Percentiles rank a stretch among this genome's conserved stretches.
Conservation (phyloP, 1,140 invertebrate genomes). For the Drosophila insularis region DNA sequence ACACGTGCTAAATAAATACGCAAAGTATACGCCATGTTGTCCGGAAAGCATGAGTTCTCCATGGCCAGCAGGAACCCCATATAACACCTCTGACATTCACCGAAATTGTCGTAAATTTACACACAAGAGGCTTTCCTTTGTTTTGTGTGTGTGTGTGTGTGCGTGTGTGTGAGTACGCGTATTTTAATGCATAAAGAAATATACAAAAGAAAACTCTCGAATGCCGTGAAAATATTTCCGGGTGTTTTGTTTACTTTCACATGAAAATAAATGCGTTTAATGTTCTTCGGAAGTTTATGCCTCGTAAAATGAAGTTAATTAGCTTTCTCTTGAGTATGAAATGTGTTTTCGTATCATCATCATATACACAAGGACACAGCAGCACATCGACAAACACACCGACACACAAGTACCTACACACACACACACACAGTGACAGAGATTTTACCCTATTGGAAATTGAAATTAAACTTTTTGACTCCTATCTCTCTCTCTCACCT, state of each 20-base stretch:
- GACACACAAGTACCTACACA: not conserved
- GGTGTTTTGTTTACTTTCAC: slow-evolving; percentile 61
- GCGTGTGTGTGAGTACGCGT: slow-evolving; percentile 19
- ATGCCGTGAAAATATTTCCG: slow-evolving; percentile 54
- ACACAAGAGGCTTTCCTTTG: slow-evolving; percentile 13
- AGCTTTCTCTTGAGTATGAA: slow-evolving; percentile 55
- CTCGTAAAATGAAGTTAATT: slow-evolving; percentile 62
- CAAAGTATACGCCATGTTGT: slow-evolving; percentile 26
- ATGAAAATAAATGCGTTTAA: slow-evolving; percentile 65
- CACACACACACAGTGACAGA: not conserved
- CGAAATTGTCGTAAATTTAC: slow-evolving; percentile 49
- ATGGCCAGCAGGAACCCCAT: not conserved
- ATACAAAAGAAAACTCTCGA: slow-evolving; percentile 24
- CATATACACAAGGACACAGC: not conserved
- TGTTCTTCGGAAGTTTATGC: slow-evolving; percentile 56
- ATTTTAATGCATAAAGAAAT: slow-evolving; percentile 49
- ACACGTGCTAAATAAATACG: slow-evolving; percentile 52
- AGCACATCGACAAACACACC: not conserved
- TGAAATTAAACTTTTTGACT: slow-evolving; percentile 14
- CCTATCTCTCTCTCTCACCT: slow-evolving; percentile 4
- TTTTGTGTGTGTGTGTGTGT: slow-evolving; percentile 14
- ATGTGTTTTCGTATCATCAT: slow-evolving; percentile 39
- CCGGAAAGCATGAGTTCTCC: slow-evolving; percentile 25
- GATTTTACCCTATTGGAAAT: slow-evolving; percentile 14
- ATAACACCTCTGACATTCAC: slow-evolving; percentile 18